These are phyloP conservation scores for Clinocottus analis DNA, from an alignment of 2,113 vertebrate genomes.

Conservation along the genomic window DNA sequence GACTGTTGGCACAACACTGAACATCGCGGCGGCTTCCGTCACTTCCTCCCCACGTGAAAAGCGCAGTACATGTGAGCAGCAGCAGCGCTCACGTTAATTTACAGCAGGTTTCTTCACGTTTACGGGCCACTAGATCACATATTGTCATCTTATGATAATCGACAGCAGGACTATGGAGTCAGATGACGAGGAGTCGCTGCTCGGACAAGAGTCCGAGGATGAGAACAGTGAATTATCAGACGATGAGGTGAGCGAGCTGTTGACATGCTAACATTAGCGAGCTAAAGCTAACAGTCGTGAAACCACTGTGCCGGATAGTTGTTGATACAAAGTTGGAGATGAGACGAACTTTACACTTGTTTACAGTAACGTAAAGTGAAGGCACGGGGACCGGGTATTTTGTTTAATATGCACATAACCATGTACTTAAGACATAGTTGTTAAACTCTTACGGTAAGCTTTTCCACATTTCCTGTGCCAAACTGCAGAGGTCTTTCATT, in stretches of 20 bases:
- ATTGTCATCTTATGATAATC: constrained; percentile 35
- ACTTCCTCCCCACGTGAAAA: constrained; percentile 69
- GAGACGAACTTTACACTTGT: not conserved
- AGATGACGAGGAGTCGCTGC: constrained; percentile 68
- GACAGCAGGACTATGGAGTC: constrained; percentile 66
- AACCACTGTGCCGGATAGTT: not conserved
- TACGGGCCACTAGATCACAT: accelerated
- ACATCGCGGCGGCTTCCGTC: not conserved
- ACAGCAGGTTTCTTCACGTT: accelerated
- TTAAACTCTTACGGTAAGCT: not conserved
- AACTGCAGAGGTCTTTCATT: not conserved
- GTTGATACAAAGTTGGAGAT: no score
- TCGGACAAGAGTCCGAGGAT: constrained; percentile 84
- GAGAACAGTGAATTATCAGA: constrained; percentile 85
- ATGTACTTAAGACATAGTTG: not conserved
- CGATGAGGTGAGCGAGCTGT: constrained; percentile 77
- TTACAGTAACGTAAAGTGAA: not conserved
- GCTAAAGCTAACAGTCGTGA: not conserved
- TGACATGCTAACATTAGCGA: constrained; percentile 22
- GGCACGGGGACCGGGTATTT: not conserved
- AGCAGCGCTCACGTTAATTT: accelerated
- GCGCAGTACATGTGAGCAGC: constrained; percentile 39
- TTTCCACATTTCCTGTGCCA: not conserved
- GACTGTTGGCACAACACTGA: not conserved
- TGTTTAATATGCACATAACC: not conserved